Evolutionary conservation across 1,140 invertebrate genomes (phyloP).

Genomic region (Danaus melanippus): DNA sequence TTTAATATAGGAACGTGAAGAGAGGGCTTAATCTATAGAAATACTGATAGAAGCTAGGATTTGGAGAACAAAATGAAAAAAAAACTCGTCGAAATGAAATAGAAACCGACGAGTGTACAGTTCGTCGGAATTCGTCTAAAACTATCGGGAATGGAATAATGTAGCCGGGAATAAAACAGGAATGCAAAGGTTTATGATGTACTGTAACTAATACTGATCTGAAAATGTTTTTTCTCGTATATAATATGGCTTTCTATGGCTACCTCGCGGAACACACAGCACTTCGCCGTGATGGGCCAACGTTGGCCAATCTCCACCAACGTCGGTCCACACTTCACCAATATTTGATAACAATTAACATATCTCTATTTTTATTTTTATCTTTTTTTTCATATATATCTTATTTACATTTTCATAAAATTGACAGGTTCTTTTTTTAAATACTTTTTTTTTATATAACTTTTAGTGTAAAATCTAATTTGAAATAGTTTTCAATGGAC

Average conservation of each 20-base stretch:
- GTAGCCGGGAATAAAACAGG: conserved; percentile 57
- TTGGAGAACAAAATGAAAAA: conserved; percentile 22
- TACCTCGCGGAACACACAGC: conserved; percentile 67
- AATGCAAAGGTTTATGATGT: conserved; percentile 50
- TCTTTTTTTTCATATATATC: conserved; percentile 50
- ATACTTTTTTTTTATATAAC: conserved; percentile 53
- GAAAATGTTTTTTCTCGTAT: conserved; percentile 22
- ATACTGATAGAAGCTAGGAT: conserved; percentile 63
- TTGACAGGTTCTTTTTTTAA: conserved; percentile 56
- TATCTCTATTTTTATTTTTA: conserved; percentile 20
- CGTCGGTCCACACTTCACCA: conserved; percentile 25
- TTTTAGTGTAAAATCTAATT: conserved; percentile 41
- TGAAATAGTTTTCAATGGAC: conserved; percentile 35
- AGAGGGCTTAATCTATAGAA: conserved; percentile 58
- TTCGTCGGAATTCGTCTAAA: conserved; percentile 35
- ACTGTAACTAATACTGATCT: conserved; percentile 37
- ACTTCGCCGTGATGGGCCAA: conserved; percentile 44
- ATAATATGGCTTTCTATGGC: conserved; percentile 65
- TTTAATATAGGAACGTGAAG: conserved; percentile 52
- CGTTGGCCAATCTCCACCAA: too few species aligned
- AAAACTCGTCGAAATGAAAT: conserved; percentile 19
- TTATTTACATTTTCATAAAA: conserved; percentile 68
- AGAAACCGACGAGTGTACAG: conserved; percentile 11
- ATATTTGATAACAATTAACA: conserved; percentile 60
- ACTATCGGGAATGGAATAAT: conserved; percentile 46